Evolutionary conservation across 2,888 invertebrate species (phyloP), one percentile per base, ranked within the genome.

Genomic region (Adineta ricciae): DNA sequence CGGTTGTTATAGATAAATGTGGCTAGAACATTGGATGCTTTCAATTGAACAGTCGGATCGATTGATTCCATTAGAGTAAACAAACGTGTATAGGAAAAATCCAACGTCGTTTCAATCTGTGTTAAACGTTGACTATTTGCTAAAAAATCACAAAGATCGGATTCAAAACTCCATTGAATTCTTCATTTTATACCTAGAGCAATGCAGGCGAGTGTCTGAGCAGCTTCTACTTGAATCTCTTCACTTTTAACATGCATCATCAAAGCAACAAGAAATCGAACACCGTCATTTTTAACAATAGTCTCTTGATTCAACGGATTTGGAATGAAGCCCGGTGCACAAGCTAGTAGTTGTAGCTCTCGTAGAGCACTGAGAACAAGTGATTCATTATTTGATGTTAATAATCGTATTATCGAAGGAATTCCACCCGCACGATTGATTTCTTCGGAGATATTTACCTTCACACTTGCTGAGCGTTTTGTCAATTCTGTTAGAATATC

Each of bases 1-100:
- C 89, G 87, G 86, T 88, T 90, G 87, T 90, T 90, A 87, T 89
- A 90, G 11, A 90, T 89, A 86, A 90, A 90, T 36, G 89, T 87
- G 0, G 90, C 89, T 83, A 90, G 87, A 0, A 90, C 89, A 0
- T 88, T 88, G 0, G 90, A 89, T 8, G 90, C 89, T 52, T 88
- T 86, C 32, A 89, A 87, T 19, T 88, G 87, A 0, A 89, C 89
- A 64, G 14, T 87, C 41, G 78, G 41, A 78, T 78, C 41, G 7
- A 2, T 11, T 41, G 78, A 41, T 41, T 78, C 8, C 4, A 41
- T 78, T 41, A 78, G n/a, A 5, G 5, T 41, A 41, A 78, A n/a
- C 3, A 78, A 21, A 41, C 32, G 41, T 14, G 24, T n/a, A 78
- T 78, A 78, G 0, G 78, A 41, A n/a, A 78, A 78, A 41, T 78